A percentile compares a stretch with the other conserved stretches of the same genome.
These are phyloP conservation scores for Poeciliopsis turrubarensis DNA, from an alignment of 2,113 vertebrate genomes.

Conservation along the genomic window DNA sequence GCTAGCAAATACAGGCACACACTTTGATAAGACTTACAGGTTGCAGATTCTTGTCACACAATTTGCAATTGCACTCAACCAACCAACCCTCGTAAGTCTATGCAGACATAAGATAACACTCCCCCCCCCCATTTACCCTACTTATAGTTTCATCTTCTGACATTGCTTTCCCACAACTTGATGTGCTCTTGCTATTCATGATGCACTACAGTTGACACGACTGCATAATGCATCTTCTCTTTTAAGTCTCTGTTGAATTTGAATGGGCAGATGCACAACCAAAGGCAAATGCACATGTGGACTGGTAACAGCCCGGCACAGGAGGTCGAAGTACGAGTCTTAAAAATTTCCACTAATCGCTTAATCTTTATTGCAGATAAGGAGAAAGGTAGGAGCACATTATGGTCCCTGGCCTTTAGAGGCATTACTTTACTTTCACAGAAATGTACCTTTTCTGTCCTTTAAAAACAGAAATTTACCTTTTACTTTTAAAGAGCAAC, in stretches of 20 bases:
- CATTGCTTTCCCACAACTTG: constrained; percentile 20
- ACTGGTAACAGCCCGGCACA: constrained; percentile 1
- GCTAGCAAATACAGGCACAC: constrained; percentile 15
- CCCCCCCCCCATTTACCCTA: constrained; percentile 15
- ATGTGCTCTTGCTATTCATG: constrained; percentile 31
- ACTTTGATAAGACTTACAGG: constrained; percentile 1
- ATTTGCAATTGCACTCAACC: constrained; percentile 28
- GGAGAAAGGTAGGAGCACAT: constrained; percentile 7
- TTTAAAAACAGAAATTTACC: constrained; percentile 11
- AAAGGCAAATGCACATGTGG: constrained; percentile 5
- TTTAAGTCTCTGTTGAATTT: constrained; percentile 13
- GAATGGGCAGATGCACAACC: constrained; percentile 4
- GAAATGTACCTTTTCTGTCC: constrained; percentile 1
- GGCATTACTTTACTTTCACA: constrained; percentile 9
- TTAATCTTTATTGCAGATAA: constrained; percentile 23
- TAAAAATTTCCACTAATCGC: constrained; percentile 30
- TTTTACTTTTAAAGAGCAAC: too few species aligned
- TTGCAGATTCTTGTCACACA: constrained; percentile 15
- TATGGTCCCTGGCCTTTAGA: background rate
- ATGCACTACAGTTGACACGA: constrained; percentile 22
- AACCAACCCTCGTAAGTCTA: constrained; percentile 46
- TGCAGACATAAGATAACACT: constrained; percentile 7
- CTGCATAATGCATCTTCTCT: constrained; percentile 16
- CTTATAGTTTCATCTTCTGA: constrained; percentile 39
- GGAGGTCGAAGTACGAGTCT: background rate